phyloP scores from a whole-genome alignment of 1,140 invertebrate species.

The Chironomus striatipennis region DNA sequence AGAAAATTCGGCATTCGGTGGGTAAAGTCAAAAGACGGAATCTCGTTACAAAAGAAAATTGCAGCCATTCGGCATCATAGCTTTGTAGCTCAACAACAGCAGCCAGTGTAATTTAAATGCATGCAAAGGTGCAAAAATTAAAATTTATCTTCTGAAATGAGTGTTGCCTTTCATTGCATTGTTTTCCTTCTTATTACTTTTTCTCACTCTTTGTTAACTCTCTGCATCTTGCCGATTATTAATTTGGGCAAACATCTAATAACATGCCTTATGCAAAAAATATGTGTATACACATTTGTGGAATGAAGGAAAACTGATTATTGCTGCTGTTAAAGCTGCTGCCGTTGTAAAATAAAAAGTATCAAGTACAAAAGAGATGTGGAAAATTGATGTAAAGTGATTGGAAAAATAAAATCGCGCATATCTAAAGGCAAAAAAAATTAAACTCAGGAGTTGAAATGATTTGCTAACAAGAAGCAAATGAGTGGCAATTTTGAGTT shows the following conservation, averaged over 20 bases:
- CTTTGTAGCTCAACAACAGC: not conserved
- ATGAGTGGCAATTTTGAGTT: not conserved
- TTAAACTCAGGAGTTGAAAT: too few species aligned
- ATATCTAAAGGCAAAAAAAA: too few species aligned
- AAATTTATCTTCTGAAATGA: constrained; percentile 6
- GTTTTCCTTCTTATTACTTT: too few species aligned
- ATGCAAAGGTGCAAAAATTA: constrained; percentile 13
- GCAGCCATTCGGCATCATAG: not conserved
- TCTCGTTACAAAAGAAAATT: not conserved
- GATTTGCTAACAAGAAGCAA: constrained; percentile 1
- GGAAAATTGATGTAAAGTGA: not conserved
- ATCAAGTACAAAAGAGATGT: not conserved
- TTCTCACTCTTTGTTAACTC: too few species aligned
- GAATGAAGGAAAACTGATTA: too few species aligned
- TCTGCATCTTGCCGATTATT: not conserved
- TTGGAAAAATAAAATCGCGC: not conserved
- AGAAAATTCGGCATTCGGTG: not conserved
- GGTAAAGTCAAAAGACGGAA: too few species aligned
- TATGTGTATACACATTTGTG: too few species aligned
- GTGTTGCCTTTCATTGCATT: not conserved
- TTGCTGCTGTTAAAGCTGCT: not conserved
- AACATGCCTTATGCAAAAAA: not conserved
- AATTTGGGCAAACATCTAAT: constrained; percentile 13
- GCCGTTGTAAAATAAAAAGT: not conserved
- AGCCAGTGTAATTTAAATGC: not conserved